Percentiles rank a stretch among this genome's conserved stretches.
phyloP scores from a whole-genome alignment of 2,797 vertebrate genomes.

The Pagetopsis macropterus region DNA sequence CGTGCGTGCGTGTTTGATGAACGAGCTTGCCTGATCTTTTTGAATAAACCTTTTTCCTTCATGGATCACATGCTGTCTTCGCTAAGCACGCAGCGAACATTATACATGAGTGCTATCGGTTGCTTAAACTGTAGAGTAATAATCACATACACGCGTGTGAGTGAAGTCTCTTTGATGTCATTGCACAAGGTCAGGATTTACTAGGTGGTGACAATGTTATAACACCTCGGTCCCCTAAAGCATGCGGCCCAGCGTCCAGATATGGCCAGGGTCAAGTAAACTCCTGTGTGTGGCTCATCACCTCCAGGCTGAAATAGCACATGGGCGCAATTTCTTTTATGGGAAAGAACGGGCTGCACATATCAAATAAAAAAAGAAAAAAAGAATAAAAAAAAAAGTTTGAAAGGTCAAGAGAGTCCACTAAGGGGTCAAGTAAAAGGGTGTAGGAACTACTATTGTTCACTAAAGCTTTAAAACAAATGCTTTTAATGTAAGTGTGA shows the following conservation, averaged over 20 bases:
- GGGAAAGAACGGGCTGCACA: conserved; percentile 34
- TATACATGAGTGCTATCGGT: conserved; percentile 42
- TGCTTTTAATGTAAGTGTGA: not conserved
- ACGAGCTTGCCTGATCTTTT: conserved; percentile 38
- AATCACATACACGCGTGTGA: too few species aligned
- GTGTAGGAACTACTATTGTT: not conserved
- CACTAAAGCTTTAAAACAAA: too few species aligned
- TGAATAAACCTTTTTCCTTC: conserved; percentile 12
- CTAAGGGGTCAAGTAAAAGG: not conserved
- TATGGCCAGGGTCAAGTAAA: conserved; percentile 65
- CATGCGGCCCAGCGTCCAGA: conserved; percentile 45
- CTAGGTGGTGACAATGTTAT: conserved; percentile 68
- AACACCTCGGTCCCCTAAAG: conserved; percentile 39
- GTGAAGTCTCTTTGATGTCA: conserved; percentile 56
- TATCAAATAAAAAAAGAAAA: not conserved
- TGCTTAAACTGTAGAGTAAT: conserved; percentile 32
- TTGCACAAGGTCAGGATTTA: conserved; percentile 57
- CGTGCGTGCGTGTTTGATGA: too few species aligned
- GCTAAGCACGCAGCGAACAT: conserved; percentile 20
- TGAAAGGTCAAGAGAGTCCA: conserved; percentile 18
- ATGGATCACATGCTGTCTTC: conserved; percentile 46
- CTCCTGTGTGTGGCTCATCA: conserved; percentile 46
- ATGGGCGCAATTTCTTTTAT: conserved; percentile 39
- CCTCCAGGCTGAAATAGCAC: conserved; percentile 59
- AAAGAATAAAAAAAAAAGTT: not conserved